phyloP scores from a whole-genome alignment of 2,797 vertebrate genomes.

The Benthosema pterotum region DNA sequence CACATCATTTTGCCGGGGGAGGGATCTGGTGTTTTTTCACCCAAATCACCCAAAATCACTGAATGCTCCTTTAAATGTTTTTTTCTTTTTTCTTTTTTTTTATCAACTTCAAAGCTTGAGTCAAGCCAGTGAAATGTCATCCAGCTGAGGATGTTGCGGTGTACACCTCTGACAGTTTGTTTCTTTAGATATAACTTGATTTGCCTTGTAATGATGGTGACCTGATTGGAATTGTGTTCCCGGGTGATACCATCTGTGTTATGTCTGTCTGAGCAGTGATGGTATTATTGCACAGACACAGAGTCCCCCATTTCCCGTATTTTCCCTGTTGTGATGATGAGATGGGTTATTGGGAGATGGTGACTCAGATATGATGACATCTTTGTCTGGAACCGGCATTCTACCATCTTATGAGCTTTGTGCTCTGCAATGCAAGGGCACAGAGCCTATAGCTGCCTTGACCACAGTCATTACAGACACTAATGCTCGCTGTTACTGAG shows the following conservation, averaged over 20 bases:
- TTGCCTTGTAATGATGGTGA: conserved; percentile 33
- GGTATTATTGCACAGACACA: conserved; percentile 51
- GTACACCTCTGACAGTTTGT: conserved; percentile 11
- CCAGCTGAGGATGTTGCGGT: no score
- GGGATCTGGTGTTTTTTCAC: no score
- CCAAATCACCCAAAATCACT: no score
- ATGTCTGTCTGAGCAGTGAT: conserved; percentile 43
- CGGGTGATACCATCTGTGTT: conserved; percentile 38
- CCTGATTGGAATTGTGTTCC: conserved; percentile 28
- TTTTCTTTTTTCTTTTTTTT: no score
- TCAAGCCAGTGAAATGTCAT: no score
- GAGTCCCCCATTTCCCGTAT: conserved; percentile 41
- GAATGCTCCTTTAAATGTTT: no score
- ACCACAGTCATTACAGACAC: conserved; percentile 56
- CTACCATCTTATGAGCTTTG: conserved; percentile 28
- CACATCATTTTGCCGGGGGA: no score
- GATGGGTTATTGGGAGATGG: conserved; percentile 49
- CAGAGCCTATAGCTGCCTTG: conserved; percentile 41
- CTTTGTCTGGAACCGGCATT: conserved; percentile 49
- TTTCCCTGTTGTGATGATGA: conserved; percentile 59
- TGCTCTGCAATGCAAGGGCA: conserved; percentile 37
- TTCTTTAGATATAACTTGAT: conserved; percentile 26
- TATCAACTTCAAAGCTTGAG: no score
- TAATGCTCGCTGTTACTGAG: conserved; percentile 56
- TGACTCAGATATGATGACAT: conserved; percentile 62